phyloP scores from a whole-genome alignment of 2,888 invertebrate species.

The Zeuzera pyrina region DNA sequence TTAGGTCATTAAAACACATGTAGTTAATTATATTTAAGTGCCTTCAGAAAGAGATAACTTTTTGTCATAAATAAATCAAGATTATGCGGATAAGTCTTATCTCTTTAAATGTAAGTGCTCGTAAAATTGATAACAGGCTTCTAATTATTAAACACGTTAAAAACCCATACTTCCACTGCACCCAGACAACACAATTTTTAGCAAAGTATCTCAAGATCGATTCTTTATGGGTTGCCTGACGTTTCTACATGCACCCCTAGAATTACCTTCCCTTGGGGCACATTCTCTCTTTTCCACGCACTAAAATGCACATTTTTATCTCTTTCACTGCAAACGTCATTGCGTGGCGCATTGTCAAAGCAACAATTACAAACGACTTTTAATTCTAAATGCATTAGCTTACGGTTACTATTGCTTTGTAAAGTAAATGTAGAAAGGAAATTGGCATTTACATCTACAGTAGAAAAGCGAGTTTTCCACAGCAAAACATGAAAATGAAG shows the following conservation, averaged over 20 bases:
- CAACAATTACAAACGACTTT: slow-evolving; percentile 22
- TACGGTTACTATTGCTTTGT: slow-evolving; percentile 29
- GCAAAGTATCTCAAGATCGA: slow-evolving; percentile 55
- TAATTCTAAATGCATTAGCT: slow-evolving; percentile 18
- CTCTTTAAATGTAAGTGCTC: too few species aligned
- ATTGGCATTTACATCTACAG: slow-evolving; percentile 67
- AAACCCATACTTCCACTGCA: too few species aligned
- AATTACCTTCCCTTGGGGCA: slow-evolving; percentile 38
- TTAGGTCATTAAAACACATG: too few species aligned
- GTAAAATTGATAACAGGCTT: too few species aligned
- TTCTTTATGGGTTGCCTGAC: slow-evolving; percentile 48
- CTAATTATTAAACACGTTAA: too few species aligned
- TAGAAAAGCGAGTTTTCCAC: slow-evolving; percentile 68
- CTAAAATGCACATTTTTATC: slow-evolving; percentile 24
- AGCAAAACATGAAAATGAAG: slow-evolving; percentile 61
- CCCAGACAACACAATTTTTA: too few species aligned
- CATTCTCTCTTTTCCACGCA: slow-evolving; percentile 33
- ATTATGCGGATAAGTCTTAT: too few species aligned
- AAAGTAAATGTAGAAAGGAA: slow-evolving; percentile 42
- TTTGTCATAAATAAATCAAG: too few species aligned
- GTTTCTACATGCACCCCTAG: slow-evolving; percentile 56
- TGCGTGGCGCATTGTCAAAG: slow-evolving; percentile 68
- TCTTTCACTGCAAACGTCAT: slow-evolving; percentile 60
- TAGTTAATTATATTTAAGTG: too few species aligned
- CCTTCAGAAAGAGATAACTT: too few species aligned